Evolutionary conservation across 2,888 invertebrate species (phyloP), one percentile per base, ranked within the genome.

Genomic region (Agrotis clavis): DNA sequence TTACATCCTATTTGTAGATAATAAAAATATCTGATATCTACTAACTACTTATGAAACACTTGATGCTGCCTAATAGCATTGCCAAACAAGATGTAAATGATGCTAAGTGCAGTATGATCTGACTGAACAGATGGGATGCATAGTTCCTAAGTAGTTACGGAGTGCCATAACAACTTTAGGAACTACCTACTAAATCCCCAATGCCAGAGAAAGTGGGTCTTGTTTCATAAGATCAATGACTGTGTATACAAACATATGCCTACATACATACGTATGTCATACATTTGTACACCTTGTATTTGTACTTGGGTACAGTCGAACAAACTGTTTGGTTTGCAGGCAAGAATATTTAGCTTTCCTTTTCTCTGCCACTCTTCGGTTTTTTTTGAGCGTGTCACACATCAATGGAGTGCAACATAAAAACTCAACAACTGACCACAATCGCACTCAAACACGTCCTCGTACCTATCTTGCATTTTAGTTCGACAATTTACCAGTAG

Each of bases 181-280:
- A 41, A 41, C 9, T 47, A 54, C 30, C 16, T n/a, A 66, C 70
- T 83, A 25, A 84, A 85, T 76, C 77, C 79, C 71, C 79, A 78
- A 74, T 71, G 77, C 64, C 73, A 76, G 87, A 69, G 89, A 90
- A 90, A 89, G 88, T 88, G 74, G 75, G 79, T 80, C 78, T 83
- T 21, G 65, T 81, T 75, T 80, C 74, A 72, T 78, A 79, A 79
- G 53, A 60, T 62, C 71, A 68, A 62, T 71, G 50, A 68, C 21
- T 73, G 57, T 56, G 35, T 25, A 35, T 45, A 60, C 61, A 71
- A 30, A 71, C 25, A 69, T 51, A 54, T 9, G 41, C 41, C 41
- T 41, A 65, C 25, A n/a, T 16, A 60, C 18, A 19, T 56, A 48
- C 30, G 0, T 35, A n/a, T 56, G 30, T 56, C 18, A 14, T 45